phyloP scores from a whole-genome alignment of 1,140 invertebrate genomes.

The Solen grandis region DNA sequence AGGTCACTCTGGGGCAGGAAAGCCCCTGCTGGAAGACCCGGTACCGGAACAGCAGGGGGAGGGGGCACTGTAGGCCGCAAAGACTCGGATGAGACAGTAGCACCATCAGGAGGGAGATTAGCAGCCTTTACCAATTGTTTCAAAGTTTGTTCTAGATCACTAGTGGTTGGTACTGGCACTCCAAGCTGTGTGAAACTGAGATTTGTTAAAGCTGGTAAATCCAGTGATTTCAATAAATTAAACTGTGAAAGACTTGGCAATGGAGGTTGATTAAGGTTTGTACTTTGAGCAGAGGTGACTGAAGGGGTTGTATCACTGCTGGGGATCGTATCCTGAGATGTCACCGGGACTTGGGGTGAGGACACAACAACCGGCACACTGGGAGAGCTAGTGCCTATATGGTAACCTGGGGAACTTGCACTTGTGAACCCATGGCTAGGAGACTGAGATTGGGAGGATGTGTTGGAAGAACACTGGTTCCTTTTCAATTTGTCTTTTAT shows the following conservation, averaged over 20 bases:
- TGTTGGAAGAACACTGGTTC: constrained; percentile 71
- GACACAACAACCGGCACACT: not conserved
- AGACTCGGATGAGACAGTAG: no score
- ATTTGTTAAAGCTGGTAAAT: constrained; percentile 44
- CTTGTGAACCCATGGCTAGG: constrained; percentile 51
- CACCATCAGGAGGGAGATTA: constrained; percentile 40
- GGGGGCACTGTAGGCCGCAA: not conserved
- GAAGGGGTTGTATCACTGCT: not conserved
- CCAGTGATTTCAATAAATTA: constrained; percentile 35
- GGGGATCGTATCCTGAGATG: not conserved
- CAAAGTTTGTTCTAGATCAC: constrained; percentile 52
- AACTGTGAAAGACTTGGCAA: constrained; percentile 32
- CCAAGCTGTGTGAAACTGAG: constrained; percentile 28
- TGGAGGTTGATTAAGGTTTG: constrained; percentile 4
- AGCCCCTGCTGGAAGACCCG: constrained; percentile 5
- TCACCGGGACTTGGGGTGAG: not conserved
- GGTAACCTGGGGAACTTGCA: constrained; percentile 50
- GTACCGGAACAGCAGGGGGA: no score
- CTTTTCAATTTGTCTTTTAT: constrained; percentile 81
- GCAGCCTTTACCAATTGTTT: constrained; percentile 42
- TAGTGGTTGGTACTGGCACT: constrained; percentile 34
- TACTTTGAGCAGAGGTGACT: no score
- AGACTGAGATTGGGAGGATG: constrained; percentile 66
- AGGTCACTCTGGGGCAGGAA: not conserved
- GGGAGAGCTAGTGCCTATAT: constrained; percentile 45